These are phyloP conservation scores for Pangasianodon hypophthalmus DNA, from an alignment of 2,113 vertebrate genomes.

Conservation along the genomic window DNA sequence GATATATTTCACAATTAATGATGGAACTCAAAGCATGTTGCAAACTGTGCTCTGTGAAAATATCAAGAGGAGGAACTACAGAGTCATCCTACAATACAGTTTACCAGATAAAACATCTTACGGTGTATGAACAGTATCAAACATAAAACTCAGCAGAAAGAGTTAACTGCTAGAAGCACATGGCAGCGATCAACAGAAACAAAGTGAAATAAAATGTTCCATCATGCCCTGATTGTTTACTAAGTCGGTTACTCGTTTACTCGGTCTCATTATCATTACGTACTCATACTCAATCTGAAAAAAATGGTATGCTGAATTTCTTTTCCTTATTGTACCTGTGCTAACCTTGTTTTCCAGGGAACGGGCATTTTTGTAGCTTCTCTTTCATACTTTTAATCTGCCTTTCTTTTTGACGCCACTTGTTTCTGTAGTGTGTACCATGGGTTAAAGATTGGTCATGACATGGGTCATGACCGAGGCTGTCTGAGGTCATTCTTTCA, in stretches of 20 bases:
- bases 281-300: background rate
- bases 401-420: background rate
- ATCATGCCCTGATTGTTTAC: background rate
- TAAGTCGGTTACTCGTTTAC: background rate
- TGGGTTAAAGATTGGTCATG: background rate
- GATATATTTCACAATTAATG: background rate
- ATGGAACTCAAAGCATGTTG: background rate
- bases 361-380: conserved; percentile 25
- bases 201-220: background rate
- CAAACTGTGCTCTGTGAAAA: background rate
- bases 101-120: background rate
- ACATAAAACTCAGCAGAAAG: background rate
- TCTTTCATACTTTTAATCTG: conserved; percentile 24
- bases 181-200: background rate
- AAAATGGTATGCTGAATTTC: conserved; percentile 39
- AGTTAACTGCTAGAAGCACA: background rate
- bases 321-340: conserved; percentile 46
- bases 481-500: conserved; percentile 37
- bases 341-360: conserved; percentile 39
- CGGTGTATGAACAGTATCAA: background rate
- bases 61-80: background rate
- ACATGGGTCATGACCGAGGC: conserved; percentile 42
- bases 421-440: background rate
- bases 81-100: background rate
- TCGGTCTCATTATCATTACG: background rate